Evolutionary conservation across 1,140 invertebrate species (phyloP).

Genomic region (Stegodyphus dumicola): DNA sequence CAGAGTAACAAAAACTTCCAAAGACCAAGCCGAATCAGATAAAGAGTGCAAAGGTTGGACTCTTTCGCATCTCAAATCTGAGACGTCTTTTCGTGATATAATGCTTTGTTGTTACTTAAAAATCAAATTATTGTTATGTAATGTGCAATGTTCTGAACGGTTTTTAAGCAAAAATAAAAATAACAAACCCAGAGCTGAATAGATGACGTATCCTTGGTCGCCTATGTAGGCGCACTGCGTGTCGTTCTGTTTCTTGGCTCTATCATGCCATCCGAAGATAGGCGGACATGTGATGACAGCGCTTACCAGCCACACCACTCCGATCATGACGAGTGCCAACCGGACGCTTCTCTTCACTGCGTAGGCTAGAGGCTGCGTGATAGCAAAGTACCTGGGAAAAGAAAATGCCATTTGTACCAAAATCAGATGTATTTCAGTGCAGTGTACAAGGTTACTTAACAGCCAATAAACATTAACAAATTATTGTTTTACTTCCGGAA

Average conservation of each 20-base stretch:
- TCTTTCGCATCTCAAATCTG: too few relatives aligned
- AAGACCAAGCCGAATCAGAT: too few relatives aligned
- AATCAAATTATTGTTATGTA: background rate
- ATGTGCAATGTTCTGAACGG: background rate
- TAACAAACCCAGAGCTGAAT: slow-evolving; percentile 83
- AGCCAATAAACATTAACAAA: too few relatives aligned
- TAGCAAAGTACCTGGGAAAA: slow-evolving; percentile 83
- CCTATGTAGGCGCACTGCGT: slow-evolving; percentile 74
- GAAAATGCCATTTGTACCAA: background rate
- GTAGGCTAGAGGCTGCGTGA: slow-evolving; percentile 97
- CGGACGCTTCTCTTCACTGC: slow-evolving; percentile 92
- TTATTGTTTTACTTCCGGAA: too few relatives aligned
- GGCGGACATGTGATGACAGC: slow-evolving; percentile 96
- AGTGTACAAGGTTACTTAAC: too few relatives aligned
- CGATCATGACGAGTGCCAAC: slow-evolving; percentile 91
- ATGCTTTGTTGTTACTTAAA: background rate
- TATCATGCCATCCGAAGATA: slow-evolving; percentile 91
- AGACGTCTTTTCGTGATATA: too few relatives aligned
- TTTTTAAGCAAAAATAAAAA: too few relatives aligned
- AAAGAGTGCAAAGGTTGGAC: too few relatives aligned
- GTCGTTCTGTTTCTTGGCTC: slow-evolving; percentile 80
- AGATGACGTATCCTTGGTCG: slow-evolving; percentile 96
- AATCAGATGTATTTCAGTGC: too few relatives aligned
- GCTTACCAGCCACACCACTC: slow-evolving; percentile 92
- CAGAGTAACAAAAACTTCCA: too few relatives aligned